phyloP scores from a whole-genome alignment of 1,140 invertebrate genomes.

The Trinorchestia longiramus region DNA sequence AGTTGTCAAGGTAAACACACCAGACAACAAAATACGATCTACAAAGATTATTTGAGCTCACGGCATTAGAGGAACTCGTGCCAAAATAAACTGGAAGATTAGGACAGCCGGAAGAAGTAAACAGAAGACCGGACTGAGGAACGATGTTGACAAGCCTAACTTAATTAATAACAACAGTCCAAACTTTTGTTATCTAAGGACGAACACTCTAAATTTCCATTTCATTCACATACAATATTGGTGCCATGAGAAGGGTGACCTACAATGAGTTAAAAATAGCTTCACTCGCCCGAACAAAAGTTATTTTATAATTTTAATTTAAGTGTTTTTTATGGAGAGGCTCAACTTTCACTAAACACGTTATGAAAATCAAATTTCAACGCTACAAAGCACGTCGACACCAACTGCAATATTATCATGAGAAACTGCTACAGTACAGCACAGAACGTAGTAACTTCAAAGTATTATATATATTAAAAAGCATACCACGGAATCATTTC shows the following conservation, averaged over 20 bases:
- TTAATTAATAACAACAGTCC: not conserved
- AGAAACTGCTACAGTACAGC: not conserved
- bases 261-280: not conserved
- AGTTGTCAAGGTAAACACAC: not conserved
- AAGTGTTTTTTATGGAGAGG: not conserved
- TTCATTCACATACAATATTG: not conserved
- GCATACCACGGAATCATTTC: not conserved
- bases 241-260: not conserved
- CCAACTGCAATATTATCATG: too few species aligned
- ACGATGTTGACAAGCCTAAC: not conserved
- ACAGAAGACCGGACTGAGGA: not conserved
- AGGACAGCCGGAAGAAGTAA: not conserved
- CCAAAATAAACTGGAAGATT: constrained; percentile 30
- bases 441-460: not conserved
- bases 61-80: not conserved
- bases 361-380: too few species aligned
- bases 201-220: not conserved
- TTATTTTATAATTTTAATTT: not conserved
- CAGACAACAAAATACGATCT: not conserved
- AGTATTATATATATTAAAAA: not conserved
- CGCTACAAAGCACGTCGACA: too few species aligned
- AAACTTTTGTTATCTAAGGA: not conserved
- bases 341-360: not conserved
- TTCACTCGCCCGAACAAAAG: not conserved
- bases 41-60: constrained; percentile 1